A percentile compares a stretch with the other conserved stretches of the same genome.
Conservation (phyloP, 2,797 vertebrate species). For the Chrysocyon brachyurus region DNA sequence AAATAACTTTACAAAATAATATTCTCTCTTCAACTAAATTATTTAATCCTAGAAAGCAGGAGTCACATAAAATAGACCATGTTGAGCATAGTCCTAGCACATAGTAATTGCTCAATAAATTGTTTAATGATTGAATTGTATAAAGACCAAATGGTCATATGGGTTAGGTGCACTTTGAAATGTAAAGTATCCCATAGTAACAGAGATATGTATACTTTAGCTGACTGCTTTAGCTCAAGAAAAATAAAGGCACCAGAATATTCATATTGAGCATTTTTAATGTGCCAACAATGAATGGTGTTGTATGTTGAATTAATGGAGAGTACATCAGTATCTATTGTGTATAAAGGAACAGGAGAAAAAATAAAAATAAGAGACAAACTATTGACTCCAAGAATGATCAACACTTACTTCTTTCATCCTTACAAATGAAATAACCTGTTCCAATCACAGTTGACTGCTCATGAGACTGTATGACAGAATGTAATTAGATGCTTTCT, state of each 20-base stretch:
- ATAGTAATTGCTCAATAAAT: neutral
- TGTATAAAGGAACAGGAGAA: neutral
- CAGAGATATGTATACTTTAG: constrained; percentile 21
- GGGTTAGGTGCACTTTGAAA: neutral
- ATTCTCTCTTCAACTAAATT: constrained; percentile 5
- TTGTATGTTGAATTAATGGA: neutral
- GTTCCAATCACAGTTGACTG: neutral
- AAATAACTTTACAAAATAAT: constrained; percentile 22
- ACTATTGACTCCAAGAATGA: neutral
- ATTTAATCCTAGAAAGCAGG: neutral
- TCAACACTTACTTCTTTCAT: neutral
- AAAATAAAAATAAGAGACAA: neutral
- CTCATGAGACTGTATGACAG: neutral
- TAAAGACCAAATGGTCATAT: neutral
- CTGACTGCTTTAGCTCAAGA: constrained; percentile 1
- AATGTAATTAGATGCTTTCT: neutral
- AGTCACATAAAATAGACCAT: neutral
- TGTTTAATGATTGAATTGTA: neutral
- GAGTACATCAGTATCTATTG: neutral
- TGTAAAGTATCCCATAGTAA: neutral
- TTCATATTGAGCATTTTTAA: neutral
- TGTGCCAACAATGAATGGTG: neutral
- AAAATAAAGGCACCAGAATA: neutral
- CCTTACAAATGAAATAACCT: neutral
- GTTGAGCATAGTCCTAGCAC: neutral